phyloP scores from a whole-genome alignment of 2,888 invertebrate genomes.

The Lydus trimaculatus region DNA sequence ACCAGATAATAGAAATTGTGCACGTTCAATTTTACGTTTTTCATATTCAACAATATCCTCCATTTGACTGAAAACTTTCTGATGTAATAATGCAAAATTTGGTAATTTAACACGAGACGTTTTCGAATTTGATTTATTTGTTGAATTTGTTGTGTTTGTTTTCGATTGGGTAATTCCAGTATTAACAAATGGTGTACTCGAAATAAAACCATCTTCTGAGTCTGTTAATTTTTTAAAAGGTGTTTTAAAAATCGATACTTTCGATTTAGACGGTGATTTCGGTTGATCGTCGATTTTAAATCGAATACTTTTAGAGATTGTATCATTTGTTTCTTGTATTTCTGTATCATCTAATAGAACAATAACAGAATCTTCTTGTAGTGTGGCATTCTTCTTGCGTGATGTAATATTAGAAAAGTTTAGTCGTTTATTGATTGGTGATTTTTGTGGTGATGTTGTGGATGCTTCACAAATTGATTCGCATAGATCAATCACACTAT shows the following conservation, averaged over 20 bases:
- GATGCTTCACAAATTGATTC: constrained; percentile 6
- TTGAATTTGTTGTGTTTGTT: neutral
- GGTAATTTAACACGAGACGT: constrained; percentile 64
- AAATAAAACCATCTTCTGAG: neutral
- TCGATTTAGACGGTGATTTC: neutral
- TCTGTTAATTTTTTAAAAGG: neutral
- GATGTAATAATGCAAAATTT: constrained; percentile 74
- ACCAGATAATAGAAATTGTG: constrained; percentile 57
- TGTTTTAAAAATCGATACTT: neutral
- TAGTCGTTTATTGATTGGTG: neutral
- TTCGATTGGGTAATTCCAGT: neutral
- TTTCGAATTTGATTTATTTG: constrained; percentile 7
- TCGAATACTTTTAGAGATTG: neutral
- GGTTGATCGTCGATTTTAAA: neutral
- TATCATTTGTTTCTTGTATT: neutral
- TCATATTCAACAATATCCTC: constrained; percentile 72
- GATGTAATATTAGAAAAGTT: constrained; percentile 11
- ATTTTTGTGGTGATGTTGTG: neutral
- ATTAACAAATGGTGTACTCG: neutral
- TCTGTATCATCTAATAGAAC: neutral
- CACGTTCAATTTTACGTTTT: constrained; percentile 61
- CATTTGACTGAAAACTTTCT: constrained; percentile 71
- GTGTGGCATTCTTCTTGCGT: neutral
- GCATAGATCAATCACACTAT: constrained; percentile 11
- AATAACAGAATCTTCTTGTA: neutral